These are phyloP conservation scores for Sebastes hopkinsi DNA, from an alignment of 2,797 vertebrate species.

Conservation along the genomic window DNA sequence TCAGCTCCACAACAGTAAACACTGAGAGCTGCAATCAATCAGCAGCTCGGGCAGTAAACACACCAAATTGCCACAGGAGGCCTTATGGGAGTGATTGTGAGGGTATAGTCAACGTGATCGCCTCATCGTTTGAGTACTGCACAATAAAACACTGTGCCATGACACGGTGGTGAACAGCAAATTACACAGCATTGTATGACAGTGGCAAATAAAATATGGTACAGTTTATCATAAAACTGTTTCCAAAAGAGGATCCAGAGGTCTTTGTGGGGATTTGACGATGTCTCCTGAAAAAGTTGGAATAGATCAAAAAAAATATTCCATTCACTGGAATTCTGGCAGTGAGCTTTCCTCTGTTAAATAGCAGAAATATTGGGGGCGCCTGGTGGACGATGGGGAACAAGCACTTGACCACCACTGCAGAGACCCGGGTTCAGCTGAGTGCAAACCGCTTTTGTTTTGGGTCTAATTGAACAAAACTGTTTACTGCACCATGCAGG, in stretches of 20 bases:
- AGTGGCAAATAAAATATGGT: constrained; percentile 39
- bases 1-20: constrained; percentile 56
- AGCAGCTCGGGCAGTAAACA: constrained; percentile 53
- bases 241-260: constrained; percentile 37
- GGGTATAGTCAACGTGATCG: constrained; percentile 17
- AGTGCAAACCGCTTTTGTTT: constrained; percentile 39
- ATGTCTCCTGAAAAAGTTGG: constrained; percentile 3
- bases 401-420: neutral
- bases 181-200: constrained; percentile 9
- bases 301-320: constrained; percentile 12
- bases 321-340: constrained; percentile 1
- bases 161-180: neutral
- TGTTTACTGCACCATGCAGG: constrained; percentile 5
- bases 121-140: constrained; percentile 24
- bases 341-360: neutral
- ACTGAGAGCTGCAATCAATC: constrained; percentile 61
- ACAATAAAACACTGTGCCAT: neutral
- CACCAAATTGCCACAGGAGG: constrained; percentile 42
- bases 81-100: constrained; percentile 14
- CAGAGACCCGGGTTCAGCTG: constrained; percentile 20
- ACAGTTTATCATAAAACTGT: constrained; percentile 29
- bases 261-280: constrained; percentile 25
- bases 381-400: neutral
- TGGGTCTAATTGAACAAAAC: constrained; percentile 39
- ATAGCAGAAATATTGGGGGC: constrained; percentile 6